These are phyloP conservation scores for Penaeus vannamei DNA, from an alignment of 1,140 invertebrate genomes.

Conservation along the genomic window DNA sequence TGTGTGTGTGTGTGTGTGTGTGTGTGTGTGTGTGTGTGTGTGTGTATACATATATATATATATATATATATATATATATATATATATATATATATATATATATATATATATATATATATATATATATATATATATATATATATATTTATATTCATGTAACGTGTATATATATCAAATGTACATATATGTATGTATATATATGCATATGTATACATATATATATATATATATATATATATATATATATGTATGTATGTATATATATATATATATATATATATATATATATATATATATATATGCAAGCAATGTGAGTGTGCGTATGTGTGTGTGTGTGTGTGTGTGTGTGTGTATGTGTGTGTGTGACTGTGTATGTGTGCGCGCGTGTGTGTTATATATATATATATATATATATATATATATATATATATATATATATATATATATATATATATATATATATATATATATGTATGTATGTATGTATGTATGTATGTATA, in stretches of 20 bases:
- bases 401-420: no score
- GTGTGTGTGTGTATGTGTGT: background rate
- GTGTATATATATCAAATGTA: no score
- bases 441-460: no score
- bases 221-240: background rate
- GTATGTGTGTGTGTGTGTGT: background rate
- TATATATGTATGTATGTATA: background rate
- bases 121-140: background rate
- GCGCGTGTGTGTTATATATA: background rate
- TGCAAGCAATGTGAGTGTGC: no score
- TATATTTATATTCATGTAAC: constrained; percentile 26
- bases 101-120: background rate
- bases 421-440: no score
- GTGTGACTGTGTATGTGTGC: background rate
- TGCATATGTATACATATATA: background rate
- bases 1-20: background rate
- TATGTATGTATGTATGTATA: no score
- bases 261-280: background rate
- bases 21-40: background rate
- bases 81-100: background rate
- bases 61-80: background rate
- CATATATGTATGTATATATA: background rate
- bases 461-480: no score
- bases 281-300: constrained; percentile 3
- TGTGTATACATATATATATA: background rate